These are phyloP conservation scores for Pachyrhynchus sulphureomaculatus DNA, from an alignment of 1,140 invertebrate species.

Conservation along the genomic window DNA sequence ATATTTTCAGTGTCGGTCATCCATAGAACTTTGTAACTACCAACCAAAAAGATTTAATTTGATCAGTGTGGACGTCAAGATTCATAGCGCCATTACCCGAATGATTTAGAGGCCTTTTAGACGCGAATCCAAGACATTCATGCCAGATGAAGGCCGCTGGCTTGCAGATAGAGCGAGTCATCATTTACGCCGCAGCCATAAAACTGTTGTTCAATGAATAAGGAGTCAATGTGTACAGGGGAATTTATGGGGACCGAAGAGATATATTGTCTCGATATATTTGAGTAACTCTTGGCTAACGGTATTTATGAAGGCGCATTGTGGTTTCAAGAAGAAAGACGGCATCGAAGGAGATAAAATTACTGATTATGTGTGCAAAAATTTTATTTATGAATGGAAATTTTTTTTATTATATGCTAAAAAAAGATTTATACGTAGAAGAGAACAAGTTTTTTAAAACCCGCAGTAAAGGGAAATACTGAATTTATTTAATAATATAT, in stretches of 20 bases:
- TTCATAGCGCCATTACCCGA: constrained; percentile 53
- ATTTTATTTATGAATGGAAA: no score
- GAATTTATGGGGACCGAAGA: constrained; percentile 21
- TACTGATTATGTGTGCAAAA: no score
- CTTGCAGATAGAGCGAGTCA: constrained; percentile 26
- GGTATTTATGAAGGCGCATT: constrained; percentile 1
- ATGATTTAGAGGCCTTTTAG: constrained; percentile 53
- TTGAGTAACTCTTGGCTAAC: constrained; percentile 19
- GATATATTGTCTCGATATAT: constrained; percentile 28
- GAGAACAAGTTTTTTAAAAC: no score
- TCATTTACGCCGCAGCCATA: constrained; percentile 28
- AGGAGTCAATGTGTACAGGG: constrained; percentile 28
- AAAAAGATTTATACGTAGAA: no score
- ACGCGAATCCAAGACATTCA: constrained; percentile 37
- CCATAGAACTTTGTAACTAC: background rate
- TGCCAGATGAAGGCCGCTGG: constrained; percentile 29
- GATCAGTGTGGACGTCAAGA: constrained; percentile 53
- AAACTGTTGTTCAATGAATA: constrained; percentile 33
- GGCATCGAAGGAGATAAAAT: background rate
- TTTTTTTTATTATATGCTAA: no score
- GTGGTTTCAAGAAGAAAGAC: constrained; percentile 1
- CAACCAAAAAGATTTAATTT: constrained; percentile 50
- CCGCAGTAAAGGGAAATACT: no score
- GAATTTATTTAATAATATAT: no score
- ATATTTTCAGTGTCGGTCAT: background rate